Conservation (phyloP, 2,888 invertebrate genomes). For the Stomorhina lunata region DNA sequence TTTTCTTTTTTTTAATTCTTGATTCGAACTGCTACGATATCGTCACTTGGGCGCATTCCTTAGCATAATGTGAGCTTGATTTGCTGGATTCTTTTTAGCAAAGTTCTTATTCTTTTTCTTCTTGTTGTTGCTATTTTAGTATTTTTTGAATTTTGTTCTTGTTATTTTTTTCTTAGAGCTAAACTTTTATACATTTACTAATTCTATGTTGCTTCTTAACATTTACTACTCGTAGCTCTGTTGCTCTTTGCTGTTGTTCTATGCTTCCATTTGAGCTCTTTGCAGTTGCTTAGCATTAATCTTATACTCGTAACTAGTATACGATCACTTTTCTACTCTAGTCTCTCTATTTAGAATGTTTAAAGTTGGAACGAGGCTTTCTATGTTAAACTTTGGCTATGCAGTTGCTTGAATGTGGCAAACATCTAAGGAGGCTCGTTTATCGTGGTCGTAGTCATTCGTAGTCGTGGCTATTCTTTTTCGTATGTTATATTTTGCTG, state of each 20-base stretch:
- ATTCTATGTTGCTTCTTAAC: slow-evolving; percentile 33
- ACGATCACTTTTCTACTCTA: not conserved
- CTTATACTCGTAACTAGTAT: slow-evolving; percentile 3
- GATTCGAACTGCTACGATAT: slow-evolving; percentile 74
- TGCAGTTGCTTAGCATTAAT: slow-evolving; percentile 25
- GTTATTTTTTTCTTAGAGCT: slow-evolving; percentile 7
- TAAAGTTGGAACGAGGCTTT: slow-evolving; percentile 22
- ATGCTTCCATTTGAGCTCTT: not conserved
- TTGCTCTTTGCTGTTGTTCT: slow-evolving; percentile 1
- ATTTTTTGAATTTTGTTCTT: not conserved
- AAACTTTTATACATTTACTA: slow-evolving; percentile 47
- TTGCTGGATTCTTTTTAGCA: slow-evolving; percentile 74
- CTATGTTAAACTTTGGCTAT: not conserved
- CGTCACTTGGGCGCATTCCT: slow-evolving; percentile 79
- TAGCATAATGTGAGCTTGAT: slow-evolving; percentile 78
- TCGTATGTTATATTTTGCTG: slow-evolving; percentile 1
- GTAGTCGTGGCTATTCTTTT: slow-evolving; percentile 48
- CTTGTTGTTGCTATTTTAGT: not conserved
- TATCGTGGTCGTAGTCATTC: slow-evolving; percentile 45
- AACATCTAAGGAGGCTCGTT: slow-evolving; percentile 55
- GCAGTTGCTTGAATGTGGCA: not conserved
- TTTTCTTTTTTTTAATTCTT: slow-evolving; percentile 1
- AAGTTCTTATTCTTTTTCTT: too few relatives aligned
- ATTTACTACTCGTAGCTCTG: slow-evolving; percentile 15
- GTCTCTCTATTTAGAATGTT: not conserved